Conservation (phyloP, 2,888 invertebrate species). For the Xestia sexstrigata region DNA sequence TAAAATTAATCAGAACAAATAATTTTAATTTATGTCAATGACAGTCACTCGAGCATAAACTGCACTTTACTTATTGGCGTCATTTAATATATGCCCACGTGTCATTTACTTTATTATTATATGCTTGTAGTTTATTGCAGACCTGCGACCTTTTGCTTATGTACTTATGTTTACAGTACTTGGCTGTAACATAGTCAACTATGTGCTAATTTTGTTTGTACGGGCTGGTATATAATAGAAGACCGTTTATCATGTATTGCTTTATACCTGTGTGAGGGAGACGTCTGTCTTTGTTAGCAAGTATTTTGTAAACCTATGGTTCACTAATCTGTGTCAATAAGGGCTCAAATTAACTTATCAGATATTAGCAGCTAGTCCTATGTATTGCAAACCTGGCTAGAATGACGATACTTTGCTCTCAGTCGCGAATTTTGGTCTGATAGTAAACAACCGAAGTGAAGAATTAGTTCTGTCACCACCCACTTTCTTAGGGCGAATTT, state of each 20-base stretch:
- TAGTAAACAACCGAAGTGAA: background rate
- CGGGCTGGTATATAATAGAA: background rate
- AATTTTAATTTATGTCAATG: conserved; percentile 56
- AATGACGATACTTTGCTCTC: background rate
- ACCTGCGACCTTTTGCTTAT: conserved; percentile 42
- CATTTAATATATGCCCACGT: conserved; percentile 41
- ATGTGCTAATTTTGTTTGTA: conserved; percentile 31
- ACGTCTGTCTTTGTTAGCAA: background rate
- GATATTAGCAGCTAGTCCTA: background rate
- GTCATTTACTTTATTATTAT: conserved; percentile 13
- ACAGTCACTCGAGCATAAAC: conserved; percentile 26
- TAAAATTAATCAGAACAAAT: conserved; percentile 9
- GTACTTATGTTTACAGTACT: conserved; percentile 18
- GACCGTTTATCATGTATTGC: background rate
- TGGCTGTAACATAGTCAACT: conserved; percentile 10
- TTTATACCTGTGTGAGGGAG: background rate
- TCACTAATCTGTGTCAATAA: background rate
- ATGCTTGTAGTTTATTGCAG: conserved; percentile 35
- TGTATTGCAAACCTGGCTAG: background rate
- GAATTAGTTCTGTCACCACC: background rate
- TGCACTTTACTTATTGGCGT: conserved; percentile 45
- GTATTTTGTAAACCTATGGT: background rate
- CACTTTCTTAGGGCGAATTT: background rate
- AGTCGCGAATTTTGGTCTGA: background rate
- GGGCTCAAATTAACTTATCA: background rate